Evolutionary conservation across 30 jellyfish, hydroid and myxozoan genomes (phyloP).

Genomic region (Turritopsis rubra): DNA sequence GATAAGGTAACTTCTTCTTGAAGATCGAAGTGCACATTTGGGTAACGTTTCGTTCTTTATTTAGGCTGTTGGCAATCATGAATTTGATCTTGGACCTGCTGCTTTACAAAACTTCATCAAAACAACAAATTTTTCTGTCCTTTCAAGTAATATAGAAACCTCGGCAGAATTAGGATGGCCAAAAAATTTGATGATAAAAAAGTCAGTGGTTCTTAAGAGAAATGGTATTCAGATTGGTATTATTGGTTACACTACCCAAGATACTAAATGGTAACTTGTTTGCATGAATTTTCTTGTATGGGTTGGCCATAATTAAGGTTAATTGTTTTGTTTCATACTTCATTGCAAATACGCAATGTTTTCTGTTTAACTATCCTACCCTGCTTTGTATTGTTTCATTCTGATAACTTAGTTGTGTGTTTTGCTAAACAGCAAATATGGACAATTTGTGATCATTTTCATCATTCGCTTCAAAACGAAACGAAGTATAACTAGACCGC

Average conservation of each 20-base stretch:
- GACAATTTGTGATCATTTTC: too few relatives aligned
- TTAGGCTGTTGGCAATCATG: conserved; percentile 89
- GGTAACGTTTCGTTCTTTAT: too few relatives aligned
- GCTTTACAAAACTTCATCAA: conserved; percentile 41
- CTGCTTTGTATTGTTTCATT: too few relatives aligned
- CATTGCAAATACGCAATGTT: too few relatives aligned
- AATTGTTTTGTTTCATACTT: too few relatives aligned
- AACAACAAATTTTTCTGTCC: conserved; percentile 42
- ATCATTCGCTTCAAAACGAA: too few relatives aligned
- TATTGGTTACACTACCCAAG: conserved; percentile 54
- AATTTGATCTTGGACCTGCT: conserved; percentile 65
- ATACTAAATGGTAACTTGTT: conserved; percentile 40
- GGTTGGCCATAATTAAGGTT: not conserved
- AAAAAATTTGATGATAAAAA: conserved; percentile 4
- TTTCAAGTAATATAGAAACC: conserved; percentile 54
- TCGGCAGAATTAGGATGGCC: conserved; percentile 57
- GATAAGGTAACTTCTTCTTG: too few relatives aligned
- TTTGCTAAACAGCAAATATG: too few relatives aligned
- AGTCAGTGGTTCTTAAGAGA: conserved; percentile 28
- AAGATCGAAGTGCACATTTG: too few relatives aligned
- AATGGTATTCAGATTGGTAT: conserved; percentile 48
- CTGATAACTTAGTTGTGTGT: too few relatives aligned
- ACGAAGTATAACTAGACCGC: too few relatives aligned
- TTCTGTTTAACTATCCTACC: too few relatives aligned
- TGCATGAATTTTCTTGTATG: not conserved